A percentile compares a stretch with the other conserved stretches of the same genome.
phyloP scores from a whole-genome alignment of 2,797 vertebrate genomes.

The Limnodromus scolopaceus region DNA sequence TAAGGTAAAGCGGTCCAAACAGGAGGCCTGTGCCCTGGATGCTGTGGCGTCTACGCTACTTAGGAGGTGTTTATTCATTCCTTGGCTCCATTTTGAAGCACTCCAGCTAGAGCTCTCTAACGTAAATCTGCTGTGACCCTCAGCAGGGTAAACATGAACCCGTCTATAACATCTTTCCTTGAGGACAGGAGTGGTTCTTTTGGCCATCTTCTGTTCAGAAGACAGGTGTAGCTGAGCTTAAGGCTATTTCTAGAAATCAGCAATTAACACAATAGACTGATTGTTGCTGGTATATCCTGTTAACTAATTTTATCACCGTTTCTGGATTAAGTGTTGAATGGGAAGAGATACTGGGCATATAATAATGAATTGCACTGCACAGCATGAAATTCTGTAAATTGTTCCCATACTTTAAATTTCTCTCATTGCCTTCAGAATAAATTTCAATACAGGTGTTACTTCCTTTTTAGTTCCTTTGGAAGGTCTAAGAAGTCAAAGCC shows the following conservation, averaged over 20 bases:
- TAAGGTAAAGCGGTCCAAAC: background rate
- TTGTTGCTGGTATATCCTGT: background rate
- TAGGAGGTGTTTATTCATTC: background rate
- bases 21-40: background rate
- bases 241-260: background rate
- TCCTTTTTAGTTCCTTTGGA: slow-evolving; percentile 90
- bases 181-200: background rate
- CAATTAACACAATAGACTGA: background rate
- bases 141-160: background rate
- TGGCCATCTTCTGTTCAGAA: background rate
- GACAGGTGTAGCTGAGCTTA: background rate
- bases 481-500: slow-evolving; percentile 92
- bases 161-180: background rate
- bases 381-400: background rate
- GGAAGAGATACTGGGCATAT: background rate
- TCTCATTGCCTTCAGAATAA: background rate
- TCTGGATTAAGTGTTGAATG: background rate
- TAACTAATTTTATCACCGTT: background rate
- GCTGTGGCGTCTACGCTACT: background rate
- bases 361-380: background rate
- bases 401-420: background rate
- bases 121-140: background rate
- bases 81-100: background rate
- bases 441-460: background rate
- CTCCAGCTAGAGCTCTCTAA: background rate